Conservation (phyloP, 2,888 invertebrate genomes). For the Callosobruchus maculatus region DNA sequence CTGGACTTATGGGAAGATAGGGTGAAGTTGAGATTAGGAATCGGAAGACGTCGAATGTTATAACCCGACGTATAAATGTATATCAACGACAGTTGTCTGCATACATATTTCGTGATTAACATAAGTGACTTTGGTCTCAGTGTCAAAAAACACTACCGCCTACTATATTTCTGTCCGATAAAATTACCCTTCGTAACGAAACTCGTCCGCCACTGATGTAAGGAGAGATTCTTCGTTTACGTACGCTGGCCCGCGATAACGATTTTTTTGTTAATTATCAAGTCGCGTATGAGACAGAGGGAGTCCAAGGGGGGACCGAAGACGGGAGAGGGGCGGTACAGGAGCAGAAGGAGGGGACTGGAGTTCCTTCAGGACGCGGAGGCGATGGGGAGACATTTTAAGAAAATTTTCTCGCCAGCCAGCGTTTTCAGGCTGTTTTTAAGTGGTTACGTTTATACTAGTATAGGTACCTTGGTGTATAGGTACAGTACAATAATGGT, state of each 20-base stretch:
- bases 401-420: conserved; percentile 23
- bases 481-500: too few species aligned
- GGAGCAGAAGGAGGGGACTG: conserved; percentile 1
- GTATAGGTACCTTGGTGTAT: not conserved
- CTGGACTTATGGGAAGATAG: too few species aligned
- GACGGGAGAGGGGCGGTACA: conserved; percentile 7
- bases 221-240: conserved; percentile 49
- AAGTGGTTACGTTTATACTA: not conserved
- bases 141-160: too few species aligned
- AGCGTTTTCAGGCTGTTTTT: conserved; percentile 5
- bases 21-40: too few species aligned
- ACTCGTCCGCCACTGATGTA: conserved; percentile 22
- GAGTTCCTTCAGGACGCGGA: conserved; percentile 4
- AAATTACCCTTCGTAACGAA: conserved; percentile 9
- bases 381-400: conserved; percentile 9
- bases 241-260: conserved; percentile 51
- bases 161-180: too few species aligned
- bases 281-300: conserved; percentile 49
- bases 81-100: too few species aligned
- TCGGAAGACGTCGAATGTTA: too few species aligned
- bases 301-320: conserved; percentile 22
- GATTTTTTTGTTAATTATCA: conserved; percentile 53
- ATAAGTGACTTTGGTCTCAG: too few species aligned
- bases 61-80: too few species aligned
- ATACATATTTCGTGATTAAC: too few species aligned